Conservation (phyloP, 2,797 vertebrate genomes). For the Cetoscarus ocellatus region DNA sequence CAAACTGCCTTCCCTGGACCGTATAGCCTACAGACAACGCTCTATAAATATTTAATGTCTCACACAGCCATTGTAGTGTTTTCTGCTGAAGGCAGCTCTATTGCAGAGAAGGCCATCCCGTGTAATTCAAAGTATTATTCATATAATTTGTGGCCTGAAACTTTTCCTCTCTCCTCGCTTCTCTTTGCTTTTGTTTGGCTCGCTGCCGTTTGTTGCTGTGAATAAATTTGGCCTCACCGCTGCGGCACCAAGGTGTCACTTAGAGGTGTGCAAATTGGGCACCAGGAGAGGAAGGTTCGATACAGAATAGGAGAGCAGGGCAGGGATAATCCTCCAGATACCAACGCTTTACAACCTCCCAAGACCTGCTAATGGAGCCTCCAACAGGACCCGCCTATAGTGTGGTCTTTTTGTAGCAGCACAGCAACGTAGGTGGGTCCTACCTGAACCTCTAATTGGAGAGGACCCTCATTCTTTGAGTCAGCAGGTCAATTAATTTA, state of each 20-base stretch:
- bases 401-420: constrained; percentile 7
- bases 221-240: constrained; percentile 60
- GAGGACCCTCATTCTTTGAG: not conserved
- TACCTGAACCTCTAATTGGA: too few relatives aligned
- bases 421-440: not conserved
- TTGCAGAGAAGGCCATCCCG: constrained; percentile 81
- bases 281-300: constrained; percentile 49
- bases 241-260: constrained; percentile 66
- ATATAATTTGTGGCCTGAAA: constrained; percentile 82
- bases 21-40: constrained; percentile 62
- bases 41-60: constrained; percentile 83
- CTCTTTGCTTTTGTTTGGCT: constrained; percentile 46
- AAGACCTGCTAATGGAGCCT: constrained; percentile 38
- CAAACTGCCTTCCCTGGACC: constrained; percentile 60
- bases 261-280: constrained; percentile 60
- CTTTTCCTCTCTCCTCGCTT: constrained; percentile 9
- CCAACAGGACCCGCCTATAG: constrained; percentile 11
- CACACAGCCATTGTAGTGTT: constrained; percentile 78
- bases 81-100: constrained; percentile 87
- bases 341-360: constrained; percentile 49
- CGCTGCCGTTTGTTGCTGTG: constrained; percentile 55
- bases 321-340: constrained; percentile 25
- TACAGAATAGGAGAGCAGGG: constrained; percentile 38
- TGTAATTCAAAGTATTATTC: constrained; percentile 87
- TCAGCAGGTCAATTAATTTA: not conserved